Evolutionary conservation across 1,140 invertebrate species (phyloP).

Genomic region (Heliothis virescens): DNA sequence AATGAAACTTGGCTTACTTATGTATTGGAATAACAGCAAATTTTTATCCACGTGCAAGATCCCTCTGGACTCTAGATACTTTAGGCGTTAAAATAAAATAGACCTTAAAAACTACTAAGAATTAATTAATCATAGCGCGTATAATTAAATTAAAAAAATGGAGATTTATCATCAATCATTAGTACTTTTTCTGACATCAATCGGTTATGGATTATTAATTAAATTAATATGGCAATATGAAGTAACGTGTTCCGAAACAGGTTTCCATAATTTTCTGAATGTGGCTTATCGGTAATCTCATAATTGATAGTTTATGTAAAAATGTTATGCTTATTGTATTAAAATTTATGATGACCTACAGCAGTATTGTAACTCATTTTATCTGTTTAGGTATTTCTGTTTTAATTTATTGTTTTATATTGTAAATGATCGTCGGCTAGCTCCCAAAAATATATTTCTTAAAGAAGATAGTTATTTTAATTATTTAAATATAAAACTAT

Average conservation of each 20-base stretch:
- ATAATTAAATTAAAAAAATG: not conserved
- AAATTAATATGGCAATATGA: conserved; percentile 27
- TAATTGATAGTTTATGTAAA: conserved; percentile 37
- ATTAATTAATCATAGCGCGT: too few relatives aligned
- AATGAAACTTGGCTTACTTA: too few relatives aligned
- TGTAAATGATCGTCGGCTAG: too few relatives aligned
- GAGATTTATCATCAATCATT: conserved; percentile 32
- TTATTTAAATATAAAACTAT: too few relatives aligned
- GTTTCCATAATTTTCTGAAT: conserved; percentile 7
- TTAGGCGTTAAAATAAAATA: too few relatives aligned
- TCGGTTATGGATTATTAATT: conserved; percentile 36
- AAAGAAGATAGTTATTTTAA: too few relatives aligned
- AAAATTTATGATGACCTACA: conserved; percentile 22
- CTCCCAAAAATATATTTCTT: too few relatives aligned
- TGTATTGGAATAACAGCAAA: too few relatives aligned
- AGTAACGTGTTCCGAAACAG: conserved; percentile 22
- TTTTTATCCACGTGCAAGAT: too few relatives aligned
- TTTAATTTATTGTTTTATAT: not conserved
- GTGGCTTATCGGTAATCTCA: conserved; percentile 41
- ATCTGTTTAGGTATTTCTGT: not conserved
- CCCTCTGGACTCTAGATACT: too few relatives aligned
- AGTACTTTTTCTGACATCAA: conserved; percentile 14
- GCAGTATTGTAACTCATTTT: not conserved
- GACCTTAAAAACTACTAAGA: too few relatives aligned
- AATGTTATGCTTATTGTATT: conserved; percentile 17